Evolutionary conservation across 2,797 vertebrate species (phyloP).

Genomic region (Oophaga sylvatica): DNA sequence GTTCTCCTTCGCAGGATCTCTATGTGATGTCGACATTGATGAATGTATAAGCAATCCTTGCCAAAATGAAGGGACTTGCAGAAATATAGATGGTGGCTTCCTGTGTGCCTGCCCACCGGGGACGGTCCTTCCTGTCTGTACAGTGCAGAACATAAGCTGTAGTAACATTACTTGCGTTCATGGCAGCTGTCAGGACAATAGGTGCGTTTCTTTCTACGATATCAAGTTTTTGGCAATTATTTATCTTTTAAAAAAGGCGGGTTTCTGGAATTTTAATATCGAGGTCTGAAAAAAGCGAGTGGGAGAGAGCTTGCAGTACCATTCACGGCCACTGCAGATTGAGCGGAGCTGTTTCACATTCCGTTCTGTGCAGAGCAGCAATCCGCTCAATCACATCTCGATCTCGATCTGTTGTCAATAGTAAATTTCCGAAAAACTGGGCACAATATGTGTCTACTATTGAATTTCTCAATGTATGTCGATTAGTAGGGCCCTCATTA

Average conservation of each 20-base stretch:
- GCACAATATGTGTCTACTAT: too few relatives aligned
- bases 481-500: too few relatives aligned
- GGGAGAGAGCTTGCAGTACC: too few relatives aligned
- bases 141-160: constrained; percentile 20
- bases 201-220: not conserved
- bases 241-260: too few relatives aligned
- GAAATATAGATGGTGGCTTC: constrained; percentile 61
- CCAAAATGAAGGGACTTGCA: constrained; percentile 84
- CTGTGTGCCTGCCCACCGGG: constrained; percentile 36
- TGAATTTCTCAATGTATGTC: too few relatives aligned
- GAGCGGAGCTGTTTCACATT: too few relatives aligned
- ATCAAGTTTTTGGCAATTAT: not conserved
- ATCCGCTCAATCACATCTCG: too few relatives aligned
- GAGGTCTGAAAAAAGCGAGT: too few relatives aligned
- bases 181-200: constrained; percentile 28
- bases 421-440: too few relatives aligned
- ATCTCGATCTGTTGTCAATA: too few relatives aligned
- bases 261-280: not conserved
- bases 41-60: constrained; percentile 90
- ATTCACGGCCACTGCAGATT: too few relatives aligned
- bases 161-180: constrained; percentile 33
- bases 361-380: too few relatives aligned
- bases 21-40: constrained; percentile 86
- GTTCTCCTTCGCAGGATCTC: constrained; percentile 70
- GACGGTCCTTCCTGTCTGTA: constrained; percentile 20